Conservation (phyloP, 2,888 invertebrate species). For the Caenorhabditis sp. region DNA sequence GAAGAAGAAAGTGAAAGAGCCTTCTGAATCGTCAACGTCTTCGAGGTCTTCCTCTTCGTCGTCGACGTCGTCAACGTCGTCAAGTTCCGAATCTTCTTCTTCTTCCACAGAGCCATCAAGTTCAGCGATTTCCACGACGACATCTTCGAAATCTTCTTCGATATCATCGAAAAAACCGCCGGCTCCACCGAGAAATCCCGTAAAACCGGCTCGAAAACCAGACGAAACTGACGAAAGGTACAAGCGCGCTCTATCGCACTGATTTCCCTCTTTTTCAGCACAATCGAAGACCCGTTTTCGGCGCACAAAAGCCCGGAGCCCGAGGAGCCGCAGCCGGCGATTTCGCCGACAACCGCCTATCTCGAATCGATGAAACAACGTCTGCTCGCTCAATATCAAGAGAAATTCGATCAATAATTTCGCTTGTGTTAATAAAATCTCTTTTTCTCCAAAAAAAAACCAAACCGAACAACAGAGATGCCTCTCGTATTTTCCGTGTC, state of each 20-base stretch:
- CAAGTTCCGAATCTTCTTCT: slow-evolving; percentile 2
- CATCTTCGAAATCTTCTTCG: not conserved
- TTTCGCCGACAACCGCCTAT: slow-evolving; percentile 25
- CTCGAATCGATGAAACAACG: not conserved
- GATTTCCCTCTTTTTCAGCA: slow-evolving; percentile 9
- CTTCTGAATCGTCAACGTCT: slow-evolving; percentile 3
- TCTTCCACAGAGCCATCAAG: not conserved
- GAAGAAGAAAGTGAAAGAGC: not conserved
- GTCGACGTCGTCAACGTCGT: not conserved
- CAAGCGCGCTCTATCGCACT: too few relatives aligned
- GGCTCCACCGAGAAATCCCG: too few relatives aligned
- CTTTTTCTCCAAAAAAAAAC: slow-evolving; percentile 47
- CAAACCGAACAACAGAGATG: not conserved
- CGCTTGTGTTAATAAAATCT: not conserved
- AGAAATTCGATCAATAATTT: too few relatives aligned
- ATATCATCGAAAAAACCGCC: not conserved
- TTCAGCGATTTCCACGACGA: not conserved
- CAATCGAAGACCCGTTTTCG: slow-evolving; percentile 42
- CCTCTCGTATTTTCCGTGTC: too few relatives aligned
- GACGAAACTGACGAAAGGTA: not conserved
- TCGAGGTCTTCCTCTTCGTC: slow-evolving; percentile 1
- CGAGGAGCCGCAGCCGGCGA: too few relatives aligned
- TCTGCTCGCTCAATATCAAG: not conserved
- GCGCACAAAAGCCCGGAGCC: slow-evolving; percentile 5
- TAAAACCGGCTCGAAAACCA: not conserved